Evolutionary conservation across 2,888 invertebrate genomes (phyloP), one percentile per base, ranked within the genome.

Genomic region (Rhabditoides inermis): DNA sequence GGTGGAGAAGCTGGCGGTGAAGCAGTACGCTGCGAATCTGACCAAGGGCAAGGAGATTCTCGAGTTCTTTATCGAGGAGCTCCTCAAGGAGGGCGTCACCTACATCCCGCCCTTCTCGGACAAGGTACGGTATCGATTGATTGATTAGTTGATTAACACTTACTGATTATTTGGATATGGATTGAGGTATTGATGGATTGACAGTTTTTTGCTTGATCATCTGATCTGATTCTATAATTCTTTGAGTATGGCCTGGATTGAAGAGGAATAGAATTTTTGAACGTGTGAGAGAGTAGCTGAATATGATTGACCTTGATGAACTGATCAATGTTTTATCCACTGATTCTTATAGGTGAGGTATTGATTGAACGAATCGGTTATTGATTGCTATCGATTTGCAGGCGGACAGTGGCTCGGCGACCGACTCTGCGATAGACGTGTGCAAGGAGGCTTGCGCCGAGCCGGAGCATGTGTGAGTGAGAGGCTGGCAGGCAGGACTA

Each of bases 1-100:
- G 0, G 89, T 91, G 75, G 92, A 92, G 80, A 92, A 91, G 78
- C 83, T 92, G 71, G 88, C 90, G 45, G 90, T 91, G 85, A 91
- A 90, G 76, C 91, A 92, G 76, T 92, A 92, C 76, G 86, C 89
- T 3, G 83, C 85, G 44, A 89, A 88, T 76, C 85, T 89, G 67
- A 84, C 86, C 46, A 88, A 84, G 88, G 85, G 92, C 62, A 91
- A 90, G 77, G 91, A 92, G 79, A 87, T 92, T 51, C 88, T 92
- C 72, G 90, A 92, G 77, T 84, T 83, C 77, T 91, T 90, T 79
- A 85, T 92, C 76, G 82, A 82, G 54, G 84, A 88, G 75, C 80
- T 92, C 49, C 80, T 83, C 68, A 82, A 83, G 27, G 86, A 87
- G 65, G 90, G 89, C 39, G 51, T 88, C 25, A 83, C 81, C 3